Evolutionary conservation across 1,140 invertebrate genomes (phyloP), one percentile per base, ranked within the genome.

Genomic region (Caenorhabditis tropicalis): DNA sequence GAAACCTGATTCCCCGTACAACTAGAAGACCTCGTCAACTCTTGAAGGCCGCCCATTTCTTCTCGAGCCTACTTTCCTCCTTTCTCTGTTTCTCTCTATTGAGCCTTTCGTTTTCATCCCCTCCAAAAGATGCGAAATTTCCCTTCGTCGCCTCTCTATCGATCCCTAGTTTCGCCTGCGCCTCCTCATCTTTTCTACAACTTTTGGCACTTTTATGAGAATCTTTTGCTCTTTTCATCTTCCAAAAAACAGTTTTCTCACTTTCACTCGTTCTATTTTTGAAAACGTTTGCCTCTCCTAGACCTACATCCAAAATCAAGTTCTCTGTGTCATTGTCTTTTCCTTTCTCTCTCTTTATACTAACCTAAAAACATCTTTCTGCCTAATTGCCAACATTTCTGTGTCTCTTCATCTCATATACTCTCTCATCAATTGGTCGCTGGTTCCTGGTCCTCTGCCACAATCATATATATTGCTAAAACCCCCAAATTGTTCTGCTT

Each of bases 41-140:
- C 65, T 74, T 74, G 36, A 74, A 74, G 65, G 65, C 65, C 65
- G 33, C 65, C 65, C 65, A 74, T 27, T 74, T 33, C 65, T 74
- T 36, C 24, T 74, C 53, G 27, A n/a, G 12, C 53, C 7, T 43
- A 10, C 31, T 24, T 10, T 6, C 24, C 36, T 12, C n/a, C 19
- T 74, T 74, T 74, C 36, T 74, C 65, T 43, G 10, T 74, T 43
- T 43, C 65, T 74, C 65, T 74, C 36, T 74, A 31, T 74, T 43
- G 33, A 56, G 53, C 53, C 53, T 36, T 33, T 10, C 7, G 12
- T 39, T 27, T 74, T 74, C 65, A 29, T 74, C 33, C 24, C 65
- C 43, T 74, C 65, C 65, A 29, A 31, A 65, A 65, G 31, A 33
- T 16, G 29, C 9, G 58, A 74, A 46, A 56, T 56, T 74, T 74